Conservation (phyloP, 2,888 invertebrate genomes). For the Lycocerus yunnanus region DNA sequence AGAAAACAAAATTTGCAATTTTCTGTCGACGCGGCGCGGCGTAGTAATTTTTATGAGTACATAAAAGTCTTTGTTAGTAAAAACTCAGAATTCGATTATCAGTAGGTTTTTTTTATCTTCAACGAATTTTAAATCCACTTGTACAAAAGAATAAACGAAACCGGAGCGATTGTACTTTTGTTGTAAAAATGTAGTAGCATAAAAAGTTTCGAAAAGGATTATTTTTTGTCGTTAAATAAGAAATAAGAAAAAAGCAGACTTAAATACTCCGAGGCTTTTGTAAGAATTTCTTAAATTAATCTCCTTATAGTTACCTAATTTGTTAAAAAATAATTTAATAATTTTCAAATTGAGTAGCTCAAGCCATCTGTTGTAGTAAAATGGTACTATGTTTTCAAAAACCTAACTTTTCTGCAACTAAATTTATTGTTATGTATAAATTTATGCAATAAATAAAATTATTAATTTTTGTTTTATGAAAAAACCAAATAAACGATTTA, state of each 20-base stretch:
- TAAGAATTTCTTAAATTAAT: background rate
- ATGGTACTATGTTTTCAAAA: background rate
- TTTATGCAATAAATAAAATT: background rate
- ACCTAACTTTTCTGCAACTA: background rate
- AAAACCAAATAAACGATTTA: background rate
- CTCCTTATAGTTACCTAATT: background rate
- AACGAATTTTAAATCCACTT: background rate
- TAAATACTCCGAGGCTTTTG: background rate
- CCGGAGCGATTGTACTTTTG: background rate
- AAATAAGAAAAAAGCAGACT: background rate
- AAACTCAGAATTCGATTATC: background rate
- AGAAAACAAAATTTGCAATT: background rate
- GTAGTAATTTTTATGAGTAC: background rate
- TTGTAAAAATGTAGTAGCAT: slow-evolving; percentile 1
- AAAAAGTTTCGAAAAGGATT: background rate
- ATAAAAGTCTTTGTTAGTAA: background rate
- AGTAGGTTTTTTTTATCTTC: background rate
- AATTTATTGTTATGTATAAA: background rate
- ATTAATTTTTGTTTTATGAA: background rate
- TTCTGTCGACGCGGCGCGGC: background rate
- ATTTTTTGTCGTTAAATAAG: background rate
- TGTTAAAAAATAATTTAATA: background rate
- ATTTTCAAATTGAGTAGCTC: background rate
- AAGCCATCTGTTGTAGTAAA: background rate
- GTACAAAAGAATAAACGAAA: background rate